Evolutionary conservation across 2,113 vertebrate species (phyloP), one percentile per base, ranked within the genome.

Genomic region (Pelecanoides urinatrix): DNA sequence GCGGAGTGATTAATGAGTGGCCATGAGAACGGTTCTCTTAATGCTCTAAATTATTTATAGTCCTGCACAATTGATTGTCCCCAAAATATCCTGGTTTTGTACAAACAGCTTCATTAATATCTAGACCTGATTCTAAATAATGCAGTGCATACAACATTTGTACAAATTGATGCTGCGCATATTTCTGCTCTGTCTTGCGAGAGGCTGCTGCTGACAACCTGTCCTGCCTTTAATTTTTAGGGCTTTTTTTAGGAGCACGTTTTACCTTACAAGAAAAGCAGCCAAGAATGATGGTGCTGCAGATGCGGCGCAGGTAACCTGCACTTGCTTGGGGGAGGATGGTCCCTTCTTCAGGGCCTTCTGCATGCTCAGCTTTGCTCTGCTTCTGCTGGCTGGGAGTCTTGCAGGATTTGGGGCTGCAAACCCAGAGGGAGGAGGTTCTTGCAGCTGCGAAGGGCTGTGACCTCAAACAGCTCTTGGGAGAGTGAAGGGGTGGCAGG

Each of bases 71-170:
- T 90, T 93, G 94, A 96, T 96, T 86, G 82, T 66, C 95, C 85
- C 87, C 88, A 63, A 72, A 96, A 96, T 96, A 97, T 90, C 68
- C 72, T 72, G 88, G 1, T 50, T 85, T 92, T 86, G 61, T 92
- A 34, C 82, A 65, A 97, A 94, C 84, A 96, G 72, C 95, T 96
- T 96, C 90, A 88, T 96, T 96, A 96, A 83, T 91, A 93, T 55
- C 92, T 36, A 70, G 76, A 42, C 68, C 65, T 8, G 53, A 50
- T 84, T 86, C 52, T 88, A 63, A 88, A 86, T 93, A 92, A 73
- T 22, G 36, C 85, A 78, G 67, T 9, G 52, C 68, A 4, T 62
- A 63, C 83, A 59, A 25, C 7, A 1, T n/a, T 78, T 6, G 25
- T 63, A 70, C 71, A 50, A 9, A 88, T 63, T 3, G 58, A 15